Evolutionary conservation across 2,888 invertebrate genomes (phyloP), one percentile per base, ranked within the genome.

Genomic region (Apeira syringaria): DNA sequence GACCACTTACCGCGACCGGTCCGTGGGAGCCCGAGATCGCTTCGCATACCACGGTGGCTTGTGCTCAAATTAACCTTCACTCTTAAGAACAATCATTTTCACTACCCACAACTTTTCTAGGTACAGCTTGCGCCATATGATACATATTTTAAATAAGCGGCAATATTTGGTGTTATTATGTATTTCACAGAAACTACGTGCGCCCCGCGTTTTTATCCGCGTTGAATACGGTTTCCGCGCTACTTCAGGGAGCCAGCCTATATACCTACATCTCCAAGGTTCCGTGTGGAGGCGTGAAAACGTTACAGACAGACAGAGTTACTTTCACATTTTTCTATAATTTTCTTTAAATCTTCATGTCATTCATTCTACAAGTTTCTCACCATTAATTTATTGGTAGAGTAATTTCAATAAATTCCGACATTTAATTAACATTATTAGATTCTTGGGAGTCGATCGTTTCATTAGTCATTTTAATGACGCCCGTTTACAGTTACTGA

Each of bases 401-500:
- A 38, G 29, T 30, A 38, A 37, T 78, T 78, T 79, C 68, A 64
- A 75, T 79, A 73, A 81, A 77, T 80, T 80, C 80, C 72, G 70
- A 80, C 75, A 74, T 80, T 77, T 82, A 78, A 83, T 83, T 80
- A 81, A 79, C 80, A 81, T 83, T 81, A 75, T 75, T 74, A 76
- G 74, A 80, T 79, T 81, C 78, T 81, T 80, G 73, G 73, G 71
- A 75, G 74, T 80, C 78, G 75, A 78, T 77, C 76, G 77, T 80
- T 82, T 83, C 80, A 81, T 82, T 80, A 80, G 81, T 81, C 72
- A 80, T 80, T 81, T 80, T 80, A 80, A 80, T 80, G 75, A 77
- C 74, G 66, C 65, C 64, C 74, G 74, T 77, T 82, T 82, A 85
- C 82, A 76, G 81, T 81, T 84, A 81, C 69, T 68, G 74, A 76